Base-by-base conservation (phyloP, 2,888 invertebrate species). In the Lithosia quadra region DNA sequence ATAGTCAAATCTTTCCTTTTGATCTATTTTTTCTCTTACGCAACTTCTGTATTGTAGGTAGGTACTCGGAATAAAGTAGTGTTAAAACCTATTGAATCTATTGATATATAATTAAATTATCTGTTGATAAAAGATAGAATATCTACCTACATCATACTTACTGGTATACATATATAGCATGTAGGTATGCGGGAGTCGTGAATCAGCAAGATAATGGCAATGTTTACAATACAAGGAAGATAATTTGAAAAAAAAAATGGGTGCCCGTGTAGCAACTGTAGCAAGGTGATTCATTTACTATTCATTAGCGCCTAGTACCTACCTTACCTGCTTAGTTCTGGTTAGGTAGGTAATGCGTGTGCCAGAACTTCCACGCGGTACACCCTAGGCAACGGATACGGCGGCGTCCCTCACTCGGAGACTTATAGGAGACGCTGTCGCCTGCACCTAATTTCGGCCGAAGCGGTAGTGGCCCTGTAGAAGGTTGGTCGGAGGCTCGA, bases 201-300 rank as follows among this genome's bases (percentile, higher is more conserved):
- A 34, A 36, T 22, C 15, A 3, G 36, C 22, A 8, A 36, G 21
- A 22, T 58, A 59, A 34, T 59, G 11, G n/a, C 11, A 36, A 59
- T 60, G 21, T 60, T 36, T 60, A 59, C 36, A 59, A 21, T 59
- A 58, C 33, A 10, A n/a, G 33, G n/a, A n/a, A 49, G 49, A 49
- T 49, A 49, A 49, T 49, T 49, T n/a, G 8, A 9, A n/a, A 49
- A n/a, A 9, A n/a, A 49, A n/a, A 49, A 49, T 8, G 18, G 7
- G 49, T n/a, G 18, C 18, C 49, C 49, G 49, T 49, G n/a, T 49
- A 49, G n/a, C 49, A 49, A 1, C n/a, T n/a, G n/a, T n/a, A 49
- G n/a, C 49, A 49, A 49, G 49, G 9, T n/a, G 49, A 43, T 49
- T 49, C n/a, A 36, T 3, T n/a, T 9, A 22, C 5, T 24, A 56